Evolutionary conservation across 2,797 vertebrate species (phyloP), one percentile per base, ranked within the genome.

Genomic region (Knipowitschia caucasica): DNA sequence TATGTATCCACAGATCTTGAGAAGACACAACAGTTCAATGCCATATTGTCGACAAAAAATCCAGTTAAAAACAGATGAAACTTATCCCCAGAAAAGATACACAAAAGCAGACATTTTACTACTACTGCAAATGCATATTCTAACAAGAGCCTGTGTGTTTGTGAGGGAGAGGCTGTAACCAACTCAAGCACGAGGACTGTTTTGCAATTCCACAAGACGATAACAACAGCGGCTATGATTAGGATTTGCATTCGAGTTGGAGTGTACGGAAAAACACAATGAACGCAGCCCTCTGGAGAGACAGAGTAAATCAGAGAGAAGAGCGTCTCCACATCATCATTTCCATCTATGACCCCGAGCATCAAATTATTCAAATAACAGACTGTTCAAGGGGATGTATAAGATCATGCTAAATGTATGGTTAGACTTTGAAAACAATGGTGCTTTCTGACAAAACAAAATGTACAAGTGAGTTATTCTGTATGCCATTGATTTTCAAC

Each of bases 181-280:
- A 70, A 71, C 69, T 40, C 49, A n/a, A 5, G 51, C 66, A 74
- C 65, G 71, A 78, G 67, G 59, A 73, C 62, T 67, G 52, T 57
- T 69, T 81, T 70, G 69, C 53, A 65, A 78, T 73, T 65, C 45
- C 46, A 55, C 62, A 78, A 56, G 3, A 20, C 69, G 72, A 79
- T 80, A 73, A 75, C 61, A 74, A 75, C 59, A 71, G 62, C 57
- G 62, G 40, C 55, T 31, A 40, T 43, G 69, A 75, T 62, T 69
- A 56, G 35, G 53, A 77, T 78, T 79, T 77, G 74, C 73, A 74
- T 80, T 66, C 38, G 55, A 70, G 62, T 38, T 12, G 4, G 57
- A 47, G 46, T 29, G 52, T 63, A 39, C 29, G 14, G 12, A 50
- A 62, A 75, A 72, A 26, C 49, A 75, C 57, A 70, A 64, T 35